Evolutionary conservation across 2,888 invertebrate genomes (phyloP), one percentile per base, ranked within the genome.

Genomic region (Drosophila gaucha): DNA sequence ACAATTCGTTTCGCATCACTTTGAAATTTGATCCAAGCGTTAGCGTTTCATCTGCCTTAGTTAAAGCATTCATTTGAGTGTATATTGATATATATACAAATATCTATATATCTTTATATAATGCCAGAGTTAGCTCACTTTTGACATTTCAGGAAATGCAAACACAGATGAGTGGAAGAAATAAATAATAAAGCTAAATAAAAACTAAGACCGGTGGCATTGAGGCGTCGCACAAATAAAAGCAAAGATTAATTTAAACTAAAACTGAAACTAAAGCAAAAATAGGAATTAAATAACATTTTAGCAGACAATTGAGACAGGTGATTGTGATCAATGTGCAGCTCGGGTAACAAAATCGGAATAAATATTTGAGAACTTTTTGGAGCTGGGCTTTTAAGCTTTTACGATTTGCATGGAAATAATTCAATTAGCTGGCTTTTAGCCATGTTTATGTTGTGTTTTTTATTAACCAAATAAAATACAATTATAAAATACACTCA

Each of bases 141-240:
- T 51, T 51, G 47, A n/a, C 38, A 50, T 56, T 65, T 56, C 60
- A 80, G 86, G 80, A 86, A 80, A 68, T 73, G 70, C 59, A 58
- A 66, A 56, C 46, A 35, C n/a, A 46, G 24, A 5, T 43, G 22
- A 22, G 41, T 56, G 35, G 35, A 49, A 49, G 39, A 47, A 43
- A 39, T 31, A 43, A 67, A 57, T 30, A 57, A 36, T n/a, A 44
- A n/a, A 4, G 14, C 44, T 35, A 51, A 54, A 39, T 60, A 64
- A 67, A 60, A 67, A 69, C 38, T 65, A 86, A 86, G 80, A 74
- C 80, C 86, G 62, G 80, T 82, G 80, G 86, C 80, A 82, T 82
- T 82, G 80, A 80, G 20, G 71, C 47, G 67, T 71, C 77, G 59
- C 67, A 62, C 65, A 71, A 74, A 76, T 64, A 68, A 76, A 67